Conservation (phyloP, 1,140 invertebrate species). For the Colletes gigas region DNA sequence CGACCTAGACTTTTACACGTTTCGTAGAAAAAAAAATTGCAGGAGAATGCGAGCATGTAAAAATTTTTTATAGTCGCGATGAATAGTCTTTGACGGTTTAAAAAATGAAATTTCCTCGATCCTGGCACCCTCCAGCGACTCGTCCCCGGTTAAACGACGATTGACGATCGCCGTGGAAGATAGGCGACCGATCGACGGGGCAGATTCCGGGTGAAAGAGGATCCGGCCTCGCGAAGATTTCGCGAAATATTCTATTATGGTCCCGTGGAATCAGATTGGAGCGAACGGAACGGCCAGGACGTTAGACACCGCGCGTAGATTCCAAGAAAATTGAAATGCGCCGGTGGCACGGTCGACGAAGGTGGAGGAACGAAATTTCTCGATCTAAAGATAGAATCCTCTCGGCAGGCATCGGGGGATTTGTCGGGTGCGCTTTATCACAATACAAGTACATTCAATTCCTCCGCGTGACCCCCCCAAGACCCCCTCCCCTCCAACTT, state of each 20-base stretch:
- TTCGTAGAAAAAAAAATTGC: no score
- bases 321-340: conserved; percentile 20
- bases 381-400: conserved; percentile 18
- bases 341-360: not conserved
- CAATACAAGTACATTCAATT: conserved; percentile 2
- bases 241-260: conserved; percentile 25
- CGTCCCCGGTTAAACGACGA: no score
- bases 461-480: not conserved
- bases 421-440: conserved; percentile 13
- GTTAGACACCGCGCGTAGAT: not conserved
- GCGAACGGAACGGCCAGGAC: not conserved
- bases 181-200: no score
- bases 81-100: no score
- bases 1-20: no score
- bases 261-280: conserved; percentile 7
- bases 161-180: no score
- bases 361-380: not conserved
- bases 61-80: no score
- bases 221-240: not conserved
- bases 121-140: no score
- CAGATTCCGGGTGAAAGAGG: no score
- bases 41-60: no score
- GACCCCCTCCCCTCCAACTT: not conserved
- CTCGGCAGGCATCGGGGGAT: not conserved
- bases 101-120: no score